Conservation (phyloP, 2,888 invertebrate species). For the Caenorhabditis sp. region DNA sequence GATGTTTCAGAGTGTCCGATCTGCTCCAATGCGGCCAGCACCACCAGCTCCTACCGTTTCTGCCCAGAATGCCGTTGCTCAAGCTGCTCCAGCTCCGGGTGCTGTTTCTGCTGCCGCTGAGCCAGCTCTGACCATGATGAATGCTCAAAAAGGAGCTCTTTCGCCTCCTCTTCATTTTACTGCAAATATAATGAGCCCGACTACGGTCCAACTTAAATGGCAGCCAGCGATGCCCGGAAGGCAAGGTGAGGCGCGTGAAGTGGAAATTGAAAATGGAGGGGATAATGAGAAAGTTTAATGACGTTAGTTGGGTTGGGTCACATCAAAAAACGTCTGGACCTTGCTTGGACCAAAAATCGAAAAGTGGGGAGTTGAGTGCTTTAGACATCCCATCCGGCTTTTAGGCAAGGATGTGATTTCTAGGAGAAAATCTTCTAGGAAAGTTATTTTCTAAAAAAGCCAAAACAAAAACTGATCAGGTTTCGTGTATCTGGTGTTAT, state of each 20-base stretch:
- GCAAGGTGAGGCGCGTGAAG: constrained; percentile 22
- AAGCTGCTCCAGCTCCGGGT: constrained; percentile 15
- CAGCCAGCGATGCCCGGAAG: constrained; percentile 59
- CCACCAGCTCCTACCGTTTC: constrained; percentile 4
- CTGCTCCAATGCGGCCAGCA: constrained; percentile 17
- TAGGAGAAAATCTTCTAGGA: background rate
- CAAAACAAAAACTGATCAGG: constrained; percentile 15
- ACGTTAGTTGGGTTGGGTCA: background rate
- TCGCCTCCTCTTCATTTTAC: constrained; percentile 79
- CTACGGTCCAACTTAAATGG: constrained; percentile 79
- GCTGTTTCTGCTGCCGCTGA: background rate
- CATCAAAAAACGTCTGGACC: too few relatives aligned
- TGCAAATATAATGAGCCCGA: constrained; percentile 77
- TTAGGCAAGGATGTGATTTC: background rate
- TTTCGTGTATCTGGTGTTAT: too few relatives aligned
- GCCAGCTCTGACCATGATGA: constrained; percentile 4
- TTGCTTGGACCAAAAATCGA: too few relatives aligned
- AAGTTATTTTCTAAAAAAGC: background rate
- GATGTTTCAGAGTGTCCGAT: constrained; percentile 51
- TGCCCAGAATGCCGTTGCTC: too few relatives aligned
- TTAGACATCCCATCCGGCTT: too few relatives aligned
- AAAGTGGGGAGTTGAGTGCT: too few relatives aligned
- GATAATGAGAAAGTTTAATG: background rate
- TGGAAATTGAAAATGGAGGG: background rate
- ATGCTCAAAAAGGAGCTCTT: constrained; percentile 69